Percentiles rank a stretch among this genome's conserved stretches.
phyloP scores from a whole-genome alignment of 1,140 invertebrate genomes.

The Pseudomyrmex sp. region DNA sequence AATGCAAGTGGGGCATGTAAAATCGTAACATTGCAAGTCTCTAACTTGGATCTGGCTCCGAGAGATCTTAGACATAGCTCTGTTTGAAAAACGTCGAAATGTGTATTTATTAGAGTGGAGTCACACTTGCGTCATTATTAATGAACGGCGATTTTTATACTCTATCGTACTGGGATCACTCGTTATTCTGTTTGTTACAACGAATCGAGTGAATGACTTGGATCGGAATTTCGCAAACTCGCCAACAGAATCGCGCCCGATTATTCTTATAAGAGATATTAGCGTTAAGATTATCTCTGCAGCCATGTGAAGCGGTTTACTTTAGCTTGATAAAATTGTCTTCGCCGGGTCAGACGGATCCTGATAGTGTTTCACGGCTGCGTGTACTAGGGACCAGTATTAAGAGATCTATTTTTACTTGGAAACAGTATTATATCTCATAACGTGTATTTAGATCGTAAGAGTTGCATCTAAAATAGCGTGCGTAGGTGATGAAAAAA shows the following conservation, averaged over 20 bases:
- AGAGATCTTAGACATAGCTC: too few relatives aligned
- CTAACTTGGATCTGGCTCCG: too few relatives aligned
- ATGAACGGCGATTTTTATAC: conserved; percentile 5
- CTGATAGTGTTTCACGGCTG: conserved; percentile 34
- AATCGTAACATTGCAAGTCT: too few relatives aligned
- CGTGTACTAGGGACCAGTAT: conserved; percentile 82
- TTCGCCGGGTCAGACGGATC: neutral
- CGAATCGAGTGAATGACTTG: conserved; percentile 39
- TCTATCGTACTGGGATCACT: conserved; percentile 38
- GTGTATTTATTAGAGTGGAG: too few relatives aligned
- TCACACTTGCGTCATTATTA: too few relatives aligned
- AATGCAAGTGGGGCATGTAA: too few relatives aligned
- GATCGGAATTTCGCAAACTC: conserved; percentile 45
- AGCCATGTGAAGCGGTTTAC: conserved; percentile 25
- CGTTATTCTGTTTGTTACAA: conserved; percentile 70
- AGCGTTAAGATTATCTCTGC: conserved; percentile 37
- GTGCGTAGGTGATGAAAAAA: too few relatives aligned
- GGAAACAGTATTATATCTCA: conserved; percentile 81
- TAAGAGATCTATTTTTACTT: conserved; percentile 80
- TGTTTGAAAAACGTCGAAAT: too few relatives aligned
- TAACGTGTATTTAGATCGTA: conserved; percentile 52
- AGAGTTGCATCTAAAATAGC: too few relatives aligned
- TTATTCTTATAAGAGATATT: neutral
- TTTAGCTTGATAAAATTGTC: neutral
- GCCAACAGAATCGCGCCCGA: conserved; percentile 40